Base-by-base conservation (phyloP, 2,797 vertebrate genomes). In the Eulemur albifrons region DNA sequence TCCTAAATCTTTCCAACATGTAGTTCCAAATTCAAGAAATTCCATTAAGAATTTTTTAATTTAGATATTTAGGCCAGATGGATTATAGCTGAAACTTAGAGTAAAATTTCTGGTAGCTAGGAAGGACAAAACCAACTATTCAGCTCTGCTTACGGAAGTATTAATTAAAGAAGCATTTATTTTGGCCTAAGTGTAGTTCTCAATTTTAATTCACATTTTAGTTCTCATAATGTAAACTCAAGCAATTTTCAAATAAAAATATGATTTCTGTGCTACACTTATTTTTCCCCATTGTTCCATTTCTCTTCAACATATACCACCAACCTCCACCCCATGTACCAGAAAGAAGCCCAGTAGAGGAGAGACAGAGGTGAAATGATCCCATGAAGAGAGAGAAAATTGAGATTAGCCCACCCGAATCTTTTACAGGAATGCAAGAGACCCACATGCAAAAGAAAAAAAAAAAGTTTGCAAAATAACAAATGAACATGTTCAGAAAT, bases 81-180 rank as follows among this genome's bases (percentile, higher is more conserved):
- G 7, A 65, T 30, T 27, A 45, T 45, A 87, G 15, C 14, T 81
- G 40, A 76, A 91, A 94, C 69, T 43, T 3, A 70, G 70, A 95
- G 45, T 57, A 70, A 81, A 95, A 69, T 30, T 57, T 52, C 35
- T 88, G 25, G 43, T 30, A 35, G 35, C 35, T 61, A 91, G 40
- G 48, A 75, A 92, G 52, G 76, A 92, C 32, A 75, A 83, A 95
- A 75, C 14, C 35, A 85, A 84, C 30, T 45, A 75, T 80, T 88
- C 35, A 38, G 20, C 7, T 69, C 0, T 18, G 18, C 13, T 69
- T 84, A 69, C 12, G 61, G 48, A 72, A 79, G 88, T 17, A 40
- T 40, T 40, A 50, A 79, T 57, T 50, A 65, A 40, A 91, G 20
- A 1, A 59, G 5, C 45, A 65, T 10, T 88, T 80, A 32, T 52